phyloP scores from a whole-genome alignment of 2,113 vertebrate species.

The Phylloscopus trochilus region DNA sequence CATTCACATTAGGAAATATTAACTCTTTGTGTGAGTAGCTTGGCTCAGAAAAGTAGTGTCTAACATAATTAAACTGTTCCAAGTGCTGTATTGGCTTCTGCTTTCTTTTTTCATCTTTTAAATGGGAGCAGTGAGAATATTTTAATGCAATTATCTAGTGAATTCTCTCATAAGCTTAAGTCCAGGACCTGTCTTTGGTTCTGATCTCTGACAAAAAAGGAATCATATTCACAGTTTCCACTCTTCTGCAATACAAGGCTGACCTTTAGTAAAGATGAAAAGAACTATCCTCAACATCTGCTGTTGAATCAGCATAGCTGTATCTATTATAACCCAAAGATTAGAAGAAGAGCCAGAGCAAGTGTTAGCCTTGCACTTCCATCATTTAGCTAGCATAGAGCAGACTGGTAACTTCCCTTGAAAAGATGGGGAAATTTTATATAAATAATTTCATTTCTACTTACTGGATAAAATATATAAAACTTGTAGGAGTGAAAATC shows the following conservation, averaged over 20 bases:
- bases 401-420: neutral
- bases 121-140: neutral
- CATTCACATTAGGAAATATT: neutral
- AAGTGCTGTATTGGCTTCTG: neutral
- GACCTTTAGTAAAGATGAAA: neutral
- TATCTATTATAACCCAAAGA: neutral
- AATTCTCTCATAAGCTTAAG: neutral
- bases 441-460: neutral
- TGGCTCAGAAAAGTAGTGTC: neutral
- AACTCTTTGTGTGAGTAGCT: neutral
- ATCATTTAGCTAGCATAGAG: neutral
- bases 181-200: neutral
- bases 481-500: neutral
- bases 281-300: neutral
- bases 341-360: neutral
- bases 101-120: neutral
- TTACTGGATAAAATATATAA: neutral
- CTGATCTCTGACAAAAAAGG: neutral
- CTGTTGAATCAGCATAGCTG: neutral
- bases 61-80: neutral
- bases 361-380: neutral
- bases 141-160: neutral
- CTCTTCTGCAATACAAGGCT: neutral
- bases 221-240: neutral
- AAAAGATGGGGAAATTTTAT: neutral